phyloP scores from a whole-genome alignment of 2,888 invertebrate genomes.

The Anthoptus insignis region DNA sequence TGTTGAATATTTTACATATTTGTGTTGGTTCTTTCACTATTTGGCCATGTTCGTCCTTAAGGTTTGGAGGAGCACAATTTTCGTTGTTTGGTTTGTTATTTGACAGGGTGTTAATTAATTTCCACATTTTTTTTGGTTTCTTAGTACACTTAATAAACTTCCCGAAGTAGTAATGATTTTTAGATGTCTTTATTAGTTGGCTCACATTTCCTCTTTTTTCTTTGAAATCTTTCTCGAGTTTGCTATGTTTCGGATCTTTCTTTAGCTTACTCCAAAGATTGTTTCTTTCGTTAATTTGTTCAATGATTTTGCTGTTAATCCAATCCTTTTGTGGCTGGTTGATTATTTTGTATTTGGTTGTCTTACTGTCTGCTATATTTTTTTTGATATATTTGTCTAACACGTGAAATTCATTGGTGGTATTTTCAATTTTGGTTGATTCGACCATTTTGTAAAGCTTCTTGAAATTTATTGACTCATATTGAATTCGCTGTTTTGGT shows the following conservation, averaged over 20 bases:
- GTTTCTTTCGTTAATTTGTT: constrained; percentile 39
- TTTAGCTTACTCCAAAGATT: constrained; percentile 32
- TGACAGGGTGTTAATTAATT: constrained; percentile 40
- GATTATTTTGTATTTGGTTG: constrained; percentile 23
- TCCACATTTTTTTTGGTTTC: constrained; percentile 47
- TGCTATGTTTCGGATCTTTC: constrained; percentile 20
- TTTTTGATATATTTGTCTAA: constrained; percentile 8
- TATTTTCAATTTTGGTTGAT: neutral
- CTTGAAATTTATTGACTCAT: neutral
- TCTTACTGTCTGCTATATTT: neutral
- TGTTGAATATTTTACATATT: constrained; percentile 4
- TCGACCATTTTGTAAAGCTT: neutral
- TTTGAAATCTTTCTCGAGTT: constrained; percentile 20
- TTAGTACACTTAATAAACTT: constrained; percentile 35
- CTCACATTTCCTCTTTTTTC: constrained; percentile 18
- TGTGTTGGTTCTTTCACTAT: neutral
- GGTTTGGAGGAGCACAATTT: constrained; percentile 60
- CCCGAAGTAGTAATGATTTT: constrained; percentile 35
- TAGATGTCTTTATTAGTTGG: constrained; percentile 31
- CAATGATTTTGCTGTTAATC: constrained; percentile 42
- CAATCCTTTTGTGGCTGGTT: constrained; percentile 42
- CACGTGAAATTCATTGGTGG: neutral
- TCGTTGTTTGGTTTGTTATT: constrained; percentile 50
- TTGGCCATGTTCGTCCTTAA: constrained; percentile 34
- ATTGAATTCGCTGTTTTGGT: constrained; percentile 2